Conservation (phyloP, 2,113 vertebrate species). For the Xenus cinereus region DNA sequence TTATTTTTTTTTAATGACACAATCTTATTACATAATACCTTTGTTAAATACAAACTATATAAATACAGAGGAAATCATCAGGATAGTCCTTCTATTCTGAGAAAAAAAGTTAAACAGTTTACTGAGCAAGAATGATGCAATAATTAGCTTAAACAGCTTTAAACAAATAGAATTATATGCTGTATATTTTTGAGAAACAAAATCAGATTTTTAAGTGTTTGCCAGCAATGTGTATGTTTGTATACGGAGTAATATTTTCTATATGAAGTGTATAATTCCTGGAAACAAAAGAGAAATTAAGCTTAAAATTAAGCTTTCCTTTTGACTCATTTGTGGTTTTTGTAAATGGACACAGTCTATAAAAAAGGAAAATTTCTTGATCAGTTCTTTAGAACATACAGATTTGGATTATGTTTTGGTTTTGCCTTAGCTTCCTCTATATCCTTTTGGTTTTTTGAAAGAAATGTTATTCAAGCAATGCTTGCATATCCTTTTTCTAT, state of each 20-base stretch:
- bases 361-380: neutral
- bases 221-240: neutral
- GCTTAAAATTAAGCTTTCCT: neutral
- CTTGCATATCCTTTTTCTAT: neutral
- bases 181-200: neutral
- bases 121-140: neutral
- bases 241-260: fast-evolving
- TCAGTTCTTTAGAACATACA: neutral
- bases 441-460: neutral
- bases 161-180: neutral
- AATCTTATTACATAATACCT: neutral
- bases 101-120: neutral
- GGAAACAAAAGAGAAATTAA: neutral
- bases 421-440: neutral
- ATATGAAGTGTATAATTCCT: neutral
- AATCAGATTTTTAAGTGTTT: neutral
- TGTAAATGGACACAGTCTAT: neutral
- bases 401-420: neutral
- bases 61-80: neutral
- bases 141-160: neutral
- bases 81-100: neutral
- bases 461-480: neutral
- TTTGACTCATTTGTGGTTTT: neutral
- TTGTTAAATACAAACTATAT: neutral
- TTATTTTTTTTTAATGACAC: neutral